Evolutionary conservation across 2,888 invertebrate genomes (phyloP), one percentile per base, ranked within the genome.

Genomic region (Drosophila koepferae): DNA sequence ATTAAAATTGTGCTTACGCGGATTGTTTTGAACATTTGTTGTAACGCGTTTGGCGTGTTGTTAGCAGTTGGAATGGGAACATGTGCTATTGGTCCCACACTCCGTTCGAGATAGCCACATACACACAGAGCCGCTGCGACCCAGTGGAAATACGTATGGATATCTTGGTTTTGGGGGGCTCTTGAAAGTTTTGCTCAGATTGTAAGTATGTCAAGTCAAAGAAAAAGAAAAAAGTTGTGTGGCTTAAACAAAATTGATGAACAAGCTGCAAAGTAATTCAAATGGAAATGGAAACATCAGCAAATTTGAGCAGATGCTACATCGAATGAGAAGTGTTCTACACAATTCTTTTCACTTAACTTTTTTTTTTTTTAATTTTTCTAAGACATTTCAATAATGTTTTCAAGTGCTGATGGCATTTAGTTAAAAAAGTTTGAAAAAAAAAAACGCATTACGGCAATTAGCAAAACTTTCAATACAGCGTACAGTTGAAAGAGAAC

Each of bases 391-490:
- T 63, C 34, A 66, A 61, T 73, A 69, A 51, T 51, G 75, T 82
- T 91, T 91, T 92, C 91, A 92, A 91, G 91, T 91, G 91, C 91
- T 91, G 91, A 91, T 85, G 80, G 83, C 74, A 83, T 74, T 74
- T 59, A 62, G 61, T 55, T 74, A 51, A 48, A 68, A 63, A 28
- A 49, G 6, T n/a, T 44, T n/a, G n/a, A 41, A n/a, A 44, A 2
- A 53, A 53, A 54, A n/a, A 36, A 56, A 51, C 20, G 46, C 41
- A 63, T 63, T 78, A 41, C 44, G 64, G 72, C 59, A 63, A 59
- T 80, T 81, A 87, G 90, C 89, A 90, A 91, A 90, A 90, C 90
- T 90, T 90, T 88, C 90, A 86, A 89, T 80, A 80, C 62, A 64
- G 65, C 60, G 49, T 71, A 66, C 63, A 58, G 64, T 62, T 58